Conservation (phyloP, 1,140 invertebrate species). For the Ceratina australensis region DNA sequence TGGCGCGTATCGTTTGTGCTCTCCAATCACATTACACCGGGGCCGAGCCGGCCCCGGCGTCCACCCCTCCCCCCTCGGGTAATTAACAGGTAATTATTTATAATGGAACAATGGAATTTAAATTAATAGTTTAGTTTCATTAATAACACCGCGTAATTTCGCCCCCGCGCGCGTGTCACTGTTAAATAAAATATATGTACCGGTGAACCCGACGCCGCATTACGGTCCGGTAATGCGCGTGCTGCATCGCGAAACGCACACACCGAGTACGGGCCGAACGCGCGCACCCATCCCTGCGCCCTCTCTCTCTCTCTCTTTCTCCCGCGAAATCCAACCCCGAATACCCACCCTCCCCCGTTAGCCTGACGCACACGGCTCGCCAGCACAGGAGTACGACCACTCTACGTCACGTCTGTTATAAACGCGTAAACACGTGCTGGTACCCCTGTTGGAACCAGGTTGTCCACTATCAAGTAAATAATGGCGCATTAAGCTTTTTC, state of each 20-base stretch:
- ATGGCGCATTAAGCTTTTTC: constrained; percentile 79
- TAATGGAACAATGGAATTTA: constrained; percentile 79
- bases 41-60: constrained; percentile 30
- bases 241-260: constrained; percentile 73
- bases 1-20: constrained; percentile 56
- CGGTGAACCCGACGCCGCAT: constrained; percentile 71
- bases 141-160: constrained; percentile 77
- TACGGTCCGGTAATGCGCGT: constrained; percentile 75
- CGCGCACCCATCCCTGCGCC: constrained; percentile 10
- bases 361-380: constrained; percentile 45
- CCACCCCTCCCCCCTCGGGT: constrained; percentile 60
- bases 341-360: constrained; percentile 4
- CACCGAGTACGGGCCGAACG: constrained; percentile 27
- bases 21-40: constrained; percentile 62
- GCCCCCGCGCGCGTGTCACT: constrained; percentile 67
- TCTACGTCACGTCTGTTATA: constrained; percentile 78
- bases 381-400: constrained; percentile 61
- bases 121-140: constrained; percentile 80
- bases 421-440: constrained; percentile 78
- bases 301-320: constrained; percentile 13
- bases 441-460: constrained; percentile 70
- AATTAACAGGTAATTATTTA: constrained; percentile 80
- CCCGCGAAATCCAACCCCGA: constrained; percentile 21
- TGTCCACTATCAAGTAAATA: constrained; percentile 79
- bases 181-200: constrained; percentile 79